Conservation (phyloP, 2,797 vertebrate species). For the Acipenser ruthenus region DNA sequence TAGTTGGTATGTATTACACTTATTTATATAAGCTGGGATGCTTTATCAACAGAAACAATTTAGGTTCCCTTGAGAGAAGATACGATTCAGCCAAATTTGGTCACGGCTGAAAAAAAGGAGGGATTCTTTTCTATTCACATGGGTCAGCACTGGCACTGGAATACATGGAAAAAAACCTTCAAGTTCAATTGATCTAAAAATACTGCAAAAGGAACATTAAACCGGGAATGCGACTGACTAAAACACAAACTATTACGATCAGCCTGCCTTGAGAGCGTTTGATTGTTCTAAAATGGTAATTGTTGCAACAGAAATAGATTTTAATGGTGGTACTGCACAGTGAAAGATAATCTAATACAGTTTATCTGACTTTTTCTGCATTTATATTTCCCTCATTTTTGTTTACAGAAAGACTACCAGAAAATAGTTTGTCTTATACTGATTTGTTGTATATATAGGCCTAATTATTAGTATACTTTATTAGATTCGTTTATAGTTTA, state of each 20-base stretch:
- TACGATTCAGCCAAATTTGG: constrained; percentile 76
- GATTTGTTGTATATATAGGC: no score
- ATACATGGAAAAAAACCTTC: constrained; percentile 58
- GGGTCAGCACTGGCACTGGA: constrained; percentile 67
- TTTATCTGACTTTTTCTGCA: no score
- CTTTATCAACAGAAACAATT: constrained; percentile 60
- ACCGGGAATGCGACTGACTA: constrained; percentile 25
- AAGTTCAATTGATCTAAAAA: constrained; percentile 61
- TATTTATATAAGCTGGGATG: constrained; percentile 59
- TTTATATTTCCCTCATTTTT: no score
- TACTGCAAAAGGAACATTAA: constrained; percentile 29
- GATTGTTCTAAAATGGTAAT: constrained; percentile 1
- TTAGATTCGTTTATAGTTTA: no score
- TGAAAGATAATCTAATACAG: no score
- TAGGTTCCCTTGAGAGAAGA: constrained; percentile 57
- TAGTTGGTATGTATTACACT: constrained; percentile 35
- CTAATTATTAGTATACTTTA: no score
- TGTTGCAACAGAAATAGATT: constrained; percentile 1
- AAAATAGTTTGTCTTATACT: no score
- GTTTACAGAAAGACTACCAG: no score
- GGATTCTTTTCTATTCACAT: constrained; percentile 70
- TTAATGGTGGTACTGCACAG: no score
- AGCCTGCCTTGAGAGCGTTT: constrained; percentile 7
- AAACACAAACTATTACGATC: constrained; percentile 30
- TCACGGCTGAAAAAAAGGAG: constrained; percentile 58